Conservation (phyloP, 2,888 invertebrate genomes). For the Mellilla xanthometata region DNA sequence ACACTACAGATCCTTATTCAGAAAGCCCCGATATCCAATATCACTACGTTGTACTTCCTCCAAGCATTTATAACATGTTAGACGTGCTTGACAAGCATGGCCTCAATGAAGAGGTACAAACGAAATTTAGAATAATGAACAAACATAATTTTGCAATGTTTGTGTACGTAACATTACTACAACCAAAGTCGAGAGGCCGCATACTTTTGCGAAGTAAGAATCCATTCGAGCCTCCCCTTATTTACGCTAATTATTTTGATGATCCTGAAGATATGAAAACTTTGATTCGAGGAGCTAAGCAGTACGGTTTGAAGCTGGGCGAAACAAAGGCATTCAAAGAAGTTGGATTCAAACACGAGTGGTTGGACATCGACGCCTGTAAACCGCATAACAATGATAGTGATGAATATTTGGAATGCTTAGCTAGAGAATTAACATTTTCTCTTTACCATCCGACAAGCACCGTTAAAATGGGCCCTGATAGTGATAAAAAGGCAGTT, state of each 20-base stretch:
- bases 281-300: conserved; percentile 45
- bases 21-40: conserved; percentile 53
- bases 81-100: conserved; percentile 47
- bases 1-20: conserved; percentile 52
- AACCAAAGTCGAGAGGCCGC: conserved; percentile 86
- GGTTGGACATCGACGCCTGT: conserved; percentile 57
- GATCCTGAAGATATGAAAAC: conserved; percentile 76
- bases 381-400: conserved; percentile 39
- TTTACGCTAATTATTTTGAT: conserved; percentile 84
- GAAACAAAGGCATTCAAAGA: conserved; percentile 50
- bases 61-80: conserved; percentile 44
- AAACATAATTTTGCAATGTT: conserved; percentile 56
- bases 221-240: conserved; percentile 85
- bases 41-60: conserved; percentile 52
- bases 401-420: conserved; percentile 51
- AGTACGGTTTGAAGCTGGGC: conserved; percentile 42
- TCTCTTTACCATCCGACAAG: conserved; percentile 88
- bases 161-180: conserved; percentile 81
- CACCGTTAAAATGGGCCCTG: conserved; percentile 84
- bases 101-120: conserved; percentile 43
- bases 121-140: conserved; percentile 46
- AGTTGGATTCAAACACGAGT: conserved; percentile 47
- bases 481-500: conserved; percentile 65
- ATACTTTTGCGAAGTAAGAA: conserved; percentile 85
- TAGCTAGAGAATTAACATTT: conserved; percentile 51